Evolutionary conservation across 92 coral and sea anemone genomes (phyloP).

Genomic region (Bergia sp.): DNA sequence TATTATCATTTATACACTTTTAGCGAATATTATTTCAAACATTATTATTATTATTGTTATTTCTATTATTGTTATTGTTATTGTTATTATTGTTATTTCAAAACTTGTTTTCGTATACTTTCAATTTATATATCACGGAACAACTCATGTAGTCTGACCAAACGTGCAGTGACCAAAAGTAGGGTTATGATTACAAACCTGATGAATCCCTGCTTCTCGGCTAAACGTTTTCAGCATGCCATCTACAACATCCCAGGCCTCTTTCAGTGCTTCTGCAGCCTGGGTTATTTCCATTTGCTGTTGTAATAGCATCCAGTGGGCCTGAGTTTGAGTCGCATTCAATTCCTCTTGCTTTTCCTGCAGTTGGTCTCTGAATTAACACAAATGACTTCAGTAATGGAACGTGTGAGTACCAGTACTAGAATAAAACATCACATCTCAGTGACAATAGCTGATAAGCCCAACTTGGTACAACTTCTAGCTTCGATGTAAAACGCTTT

Average conservation of each 20-base stretch:
- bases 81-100: no score
- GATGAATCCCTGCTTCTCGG: conserved; percentile 40
- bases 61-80: no score
- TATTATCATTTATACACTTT: no score
- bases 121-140: no score
- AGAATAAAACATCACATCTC: no score
- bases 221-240: conserved; percentile 63
- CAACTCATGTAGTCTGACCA: background rate
- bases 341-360: conserved; percentile 93
- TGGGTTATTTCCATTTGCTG: conserved; percentile 84
- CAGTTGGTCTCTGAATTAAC: conserved; percentile 66
- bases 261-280: conserved; percentile 71
- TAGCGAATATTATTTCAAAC: no score
- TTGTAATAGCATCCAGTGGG: conserved; percentile 89
- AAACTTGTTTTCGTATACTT: no score
- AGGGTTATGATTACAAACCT: background rate
- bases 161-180: background rate
- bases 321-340: conserved; percentile 95
- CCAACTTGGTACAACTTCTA: no score
- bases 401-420: no score
- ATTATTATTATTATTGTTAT: background rate
- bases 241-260: conserved; percentile 73
- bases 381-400: background rate
- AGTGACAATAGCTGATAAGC: no score
- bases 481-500: no score